Conservation (phyloP, 2,113 vertebrate genomes). For the Sciurus niger region DNA sequence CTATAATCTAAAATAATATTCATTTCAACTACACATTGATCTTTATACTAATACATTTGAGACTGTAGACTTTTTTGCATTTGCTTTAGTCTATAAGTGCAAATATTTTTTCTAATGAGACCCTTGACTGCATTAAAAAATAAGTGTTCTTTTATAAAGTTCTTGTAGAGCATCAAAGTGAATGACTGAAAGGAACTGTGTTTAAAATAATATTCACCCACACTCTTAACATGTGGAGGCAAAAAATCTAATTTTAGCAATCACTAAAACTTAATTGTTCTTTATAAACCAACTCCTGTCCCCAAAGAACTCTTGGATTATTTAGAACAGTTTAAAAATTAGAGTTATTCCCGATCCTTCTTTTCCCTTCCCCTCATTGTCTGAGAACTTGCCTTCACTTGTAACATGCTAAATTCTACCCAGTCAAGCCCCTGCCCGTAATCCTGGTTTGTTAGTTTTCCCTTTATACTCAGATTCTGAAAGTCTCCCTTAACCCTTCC, state of each 20-base stretch:
- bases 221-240: background rate
- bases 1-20: background rate
- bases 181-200: background rate
- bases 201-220: slow-evolving; percentile 17
- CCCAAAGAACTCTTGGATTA: background rate
- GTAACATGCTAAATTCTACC: background rate
- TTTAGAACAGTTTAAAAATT: background rate
- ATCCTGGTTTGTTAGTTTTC: background rate
- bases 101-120: background rate
- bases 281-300: background rate
- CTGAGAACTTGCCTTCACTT: background rate
- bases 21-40: background rate
- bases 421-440: background rate
- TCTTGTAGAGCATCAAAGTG: background rate
- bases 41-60: background rate
- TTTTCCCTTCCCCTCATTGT: background rate
- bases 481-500: background rate
- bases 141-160: background rate
- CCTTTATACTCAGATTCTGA: background rate
- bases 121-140: background rate
- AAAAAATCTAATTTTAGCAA: slow-evolving; percentile 41
- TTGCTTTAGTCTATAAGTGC: background rate
- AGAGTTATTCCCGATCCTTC: background rate
- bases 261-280: background rate
- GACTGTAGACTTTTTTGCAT: background rate